phyloP scores from a whole-genome alignment of 2,113 vertebrate genomes.

The Sminthopsis crassicaudata region DNA sequence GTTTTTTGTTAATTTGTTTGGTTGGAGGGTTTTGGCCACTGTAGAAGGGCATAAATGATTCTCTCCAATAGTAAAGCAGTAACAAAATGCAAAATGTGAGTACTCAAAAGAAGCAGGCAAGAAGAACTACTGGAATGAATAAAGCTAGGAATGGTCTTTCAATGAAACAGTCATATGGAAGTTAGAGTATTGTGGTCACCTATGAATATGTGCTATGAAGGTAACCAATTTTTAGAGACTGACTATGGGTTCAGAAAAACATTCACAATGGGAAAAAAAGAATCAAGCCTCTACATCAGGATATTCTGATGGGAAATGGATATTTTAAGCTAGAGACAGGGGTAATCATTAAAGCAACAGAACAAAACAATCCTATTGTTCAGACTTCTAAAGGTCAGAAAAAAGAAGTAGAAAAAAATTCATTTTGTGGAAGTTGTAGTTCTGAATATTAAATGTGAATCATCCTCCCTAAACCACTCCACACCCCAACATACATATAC shows the following conservation, averaged over 20 bases:
- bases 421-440: slow-evolving; percentile 31
- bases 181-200: not conserved
- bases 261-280: slow-evolving; percentile 10
- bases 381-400: not conserved
- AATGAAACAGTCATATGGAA: slow-evolving; percentile 33
- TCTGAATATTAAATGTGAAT: not conserved
- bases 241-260: not conserved
- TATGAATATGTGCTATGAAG: not conserved
- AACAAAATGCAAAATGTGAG: not conserved
- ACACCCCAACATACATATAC: not conserved
- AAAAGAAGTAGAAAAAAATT: slow-evolving; percentile 32
- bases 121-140: not conserved
- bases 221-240: slow-evolving; percentile 10
- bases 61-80: not conserved
- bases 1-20: not conserved
- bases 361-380: slow-evolving; percentile 38
- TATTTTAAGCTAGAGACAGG: not conserved
- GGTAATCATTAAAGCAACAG: slow-evolving; percentile 43
- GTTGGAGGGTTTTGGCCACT: not conserved
- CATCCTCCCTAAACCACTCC: not conserved
- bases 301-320: slow-evolving; percentile 4
- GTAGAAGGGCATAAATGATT: not conserved
- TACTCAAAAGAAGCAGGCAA: not conserved
- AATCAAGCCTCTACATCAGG: not conserved
- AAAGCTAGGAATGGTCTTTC: not conserved